These are phyloP conservation scores for Synergus laeviventris DNA, from an alignment of 2,888 invertebrate genomes.

Conservation along the genomic window DNA sequence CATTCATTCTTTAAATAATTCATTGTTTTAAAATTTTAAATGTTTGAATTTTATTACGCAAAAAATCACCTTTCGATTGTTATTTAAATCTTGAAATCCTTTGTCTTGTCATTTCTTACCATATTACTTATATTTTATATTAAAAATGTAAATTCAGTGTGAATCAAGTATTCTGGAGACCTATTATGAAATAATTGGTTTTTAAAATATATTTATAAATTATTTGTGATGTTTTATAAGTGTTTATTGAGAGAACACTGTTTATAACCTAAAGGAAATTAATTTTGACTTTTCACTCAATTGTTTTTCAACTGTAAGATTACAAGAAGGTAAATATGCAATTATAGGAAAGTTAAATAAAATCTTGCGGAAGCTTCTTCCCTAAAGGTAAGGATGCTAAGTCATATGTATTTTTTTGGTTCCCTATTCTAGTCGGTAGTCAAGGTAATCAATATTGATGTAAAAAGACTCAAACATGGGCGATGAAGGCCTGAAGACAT, in stretches of 20 bases:
- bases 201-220: neutral
- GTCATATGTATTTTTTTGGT: neutral
- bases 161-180: neutral
- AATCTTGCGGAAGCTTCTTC: neutral
- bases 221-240: neutral
- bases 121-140: neutral
- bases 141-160: neutral
- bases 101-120: neutral
- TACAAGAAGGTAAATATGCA: neutral
- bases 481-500: slow-evolving; percentile 48
- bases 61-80: neutral
- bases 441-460: slow-evolving; percentile 19
- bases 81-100: neutral
- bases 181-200: neutral
- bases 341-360: neutral
- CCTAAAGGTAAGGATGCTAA: neutral
- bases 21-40: neutral
- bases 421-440: neutral
- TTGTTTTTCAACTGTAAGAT: no score
- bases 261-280: neutral
- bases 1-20: neutral
- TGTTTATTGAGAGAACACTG: neutral
- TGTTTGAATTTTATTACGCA: neutral
- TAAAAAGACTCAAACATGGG: slow-evolving; percentile 44
- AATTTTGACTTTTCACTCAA: neutral